Evolutionary conservation across 2,797 vertebrate species (phyloP), one percentile per base, ranked within the genome.

Genomic region (Leucoraja ocellata): DNA sequence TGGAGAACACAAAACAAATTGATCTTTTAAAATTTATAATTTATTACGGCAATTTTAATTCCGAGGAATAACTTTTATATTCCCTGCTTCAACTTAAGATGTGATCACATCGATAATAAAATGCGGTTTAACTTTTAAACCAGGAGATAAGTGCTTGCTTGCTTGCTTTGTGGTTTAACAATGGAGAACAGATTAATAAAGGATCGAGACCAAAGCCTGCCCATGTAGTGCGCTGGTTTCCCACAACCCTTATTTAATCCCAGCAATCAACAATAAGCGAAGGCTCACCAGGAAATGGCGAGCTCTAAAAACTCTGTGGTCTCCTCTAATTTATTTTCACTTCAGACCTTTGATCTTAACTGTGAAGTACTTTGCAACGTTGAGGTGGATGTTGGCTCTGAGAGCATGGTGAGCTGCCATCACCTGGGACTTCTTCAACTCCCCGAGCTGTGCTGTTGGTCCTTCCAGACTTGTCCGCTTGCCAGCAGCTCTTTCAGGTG

Each of bases 401-500:
- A 92, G 68, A 92, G 93, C 94, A 94, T 93, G 94, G 93, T 78
- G 93, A 79, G 54, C 32, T 65, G 39, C 25, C 36, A 93, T 84
- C 18, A 95, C 94, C 94, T 93, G 94, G 94, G 94, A 95, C 95
- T 93, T 83, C 94, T 95, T 95, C 93, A 73, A 94, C 93, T 95
- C 95, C 95, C 94, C 93, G 94, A 94, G 94, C 95, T 95, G 94
- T 95, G 93, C 94, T 96, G 93, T 94, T 95, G 93, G 95, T 94
- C 95, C 94, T 94, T 95, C 94, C 93, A 91, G 95, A 95, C 94
- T 93, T 93, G 86, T 77, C 93, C 83, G 93, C 94, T 95, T 96
- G 95, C 94, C 95, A 94, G 94, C 95, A 95, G 93, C 95, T 96
- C 97, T 97, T 97, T 97, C 96, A 98, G 97, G 97, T 97, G 97